These are phyloP conservation scores for Stegastes partitus DNA, from an alignment of 2,113 vertebrate genomes.

Conservation along the genomic window DNA sequence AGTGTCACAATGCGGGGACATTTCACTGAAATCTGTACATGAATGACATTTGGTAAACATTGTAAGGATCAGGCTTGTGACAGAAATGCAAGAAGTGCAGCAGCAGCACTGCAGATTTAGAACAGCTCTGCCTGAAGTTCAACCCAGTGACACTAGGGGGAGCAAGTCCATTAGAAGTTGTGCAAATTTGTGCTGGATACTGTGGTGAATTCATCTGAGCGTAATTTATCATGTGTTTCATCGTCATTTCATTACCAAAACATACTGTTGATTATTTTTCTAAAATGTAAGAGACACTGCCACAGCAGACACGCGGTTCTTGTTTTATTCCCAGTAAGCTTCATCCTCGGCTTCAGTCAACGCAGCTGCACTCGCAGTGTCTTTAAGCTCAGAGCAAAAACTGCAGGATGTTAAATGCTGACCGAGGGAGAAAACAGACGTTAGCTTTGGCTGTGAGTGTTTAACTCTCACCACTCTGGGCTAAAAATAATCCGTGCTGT, in stretches of 20 bases:
- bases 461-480: slow-evolving; percentile 64
- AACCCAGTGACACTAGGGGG: slow-evolving; percentile 82
- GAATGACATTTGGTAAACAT: not conserved
- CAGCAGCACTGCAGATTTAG: not conserved
- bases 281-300: slow-evolving; percentile 21
- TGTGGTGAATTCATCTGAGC: slow-evolving; percentile 42
- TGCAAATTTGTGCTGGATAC: slow-evolving; percentile 26
- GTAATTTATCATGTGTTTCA: slow-evolving; percentile 3
- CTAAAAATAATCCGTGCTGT: slow-evolving; percentile 76
- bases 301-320: slow-evolving; percentile 9
- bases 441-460: slow-evolving; percentile 68
- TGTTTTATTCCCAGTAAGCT: slow-evolving; percentile 37
- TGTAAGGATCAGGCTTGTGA: not conserved
- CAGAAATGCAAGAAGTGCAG: not conserved
- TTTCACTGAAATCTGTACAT: not conserved
- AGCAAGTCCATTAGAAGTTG: slow-evolving; percentile 80
- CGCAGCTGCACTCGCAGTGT: slow-evolving; percentile 31
- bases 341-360: slow-evolving; percentile 31
- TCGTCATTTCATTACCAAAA: slow-evolving; percentile 26
- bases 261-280: slow-evolving; percentile 30
- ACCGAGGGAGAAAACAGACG: slow-evolving; percentile 69
- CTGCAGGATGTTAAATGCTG: slow-evolving; percentile 71
- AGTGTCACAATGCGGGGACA: not conserved
- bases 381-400: slow-evolving; percentile 51
- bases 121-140: slow-evolving; percentile 49